Evolutionary conservation across 2,113 vertebrate species (phyloP).

Genomic region (Tyto alba): DNA sequence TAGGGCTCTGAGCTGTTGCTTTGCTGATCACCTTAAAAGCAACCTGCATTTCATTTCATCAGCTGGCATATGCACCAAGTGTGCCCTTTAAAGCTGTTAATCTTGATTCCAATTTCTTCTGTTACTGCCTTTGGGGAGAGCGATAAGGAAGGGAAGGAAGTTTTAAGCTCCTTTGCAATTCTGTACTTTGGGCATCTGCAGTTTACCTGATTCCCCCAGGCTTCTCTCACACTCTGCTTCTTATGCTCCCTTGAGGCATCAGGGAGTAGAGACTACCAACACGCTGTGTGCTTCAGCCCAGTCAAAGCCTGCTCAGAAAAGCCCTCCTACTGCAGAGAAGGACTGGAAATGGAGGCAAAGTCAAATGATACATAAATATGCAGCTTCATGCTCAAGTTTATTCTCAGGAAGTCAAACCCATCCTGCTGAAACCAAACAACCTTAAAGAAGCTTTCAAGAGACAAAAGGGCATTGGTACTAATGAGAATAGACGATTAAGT

Average conservation of each 20-base stretch:
- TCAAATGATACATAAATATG: background rate
- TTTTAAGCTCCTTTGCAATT: background rate
- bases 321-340: background rate
- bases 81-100: background rate
- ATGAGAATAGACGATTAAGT: background rate
- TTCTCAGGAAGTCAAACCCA: background rate
- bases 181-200: background rate
- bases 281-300: background rate
- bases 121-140: background rate
- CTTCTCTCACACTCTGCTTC: background rate
- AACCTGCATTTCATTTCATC: background rate
- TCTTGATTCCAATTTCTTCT: background rate
- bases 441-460: background rate
- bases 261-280: background rate
- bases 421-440: background rate
- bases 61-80: background rate
- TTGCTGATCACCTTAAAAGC: background rate
- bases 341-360: background rate
- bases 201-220: background rate
- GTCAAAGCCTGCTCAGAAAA: background rate
- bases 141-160: background rate
- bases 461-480: background rate
- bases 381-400: background rate
- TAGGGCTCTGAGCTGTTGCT: background rate
- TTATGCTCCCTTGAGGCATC: background rate